Conservation (phyloP, 1,140 invertebrate genomes). For the Atta texana region DNA sequence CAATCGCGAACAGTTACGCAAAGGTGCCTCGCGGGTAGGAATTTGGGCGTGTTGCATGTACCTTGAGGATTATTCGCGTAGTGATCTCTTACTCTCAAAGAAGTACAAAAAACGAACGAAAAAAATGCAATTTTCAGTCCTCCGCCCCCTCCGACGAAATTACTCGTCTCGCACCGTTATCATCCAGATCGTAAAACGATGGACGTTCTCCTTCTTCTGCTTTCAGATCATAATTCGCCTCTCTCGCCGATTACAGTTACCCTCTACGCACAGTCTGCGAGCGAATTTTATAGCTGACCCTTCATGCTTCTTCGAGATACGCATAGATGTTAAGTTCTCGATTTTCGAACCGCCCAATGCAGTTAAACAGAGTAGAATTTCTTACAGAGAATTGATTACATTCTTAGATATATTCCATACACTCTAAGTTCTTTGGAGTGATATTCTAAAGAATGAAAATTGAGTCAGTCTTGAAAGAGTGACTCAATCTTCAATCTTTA, state of each 20-base stretch:
- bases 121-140: constrained; percentile 54
- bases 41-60: background rate
- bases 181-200: constrained; percentile 51
- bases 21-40: background rate
- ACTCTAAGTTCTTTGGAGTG: no score
- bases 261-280: constrained; percentile 54
- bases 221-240: constrained; percentile 54
- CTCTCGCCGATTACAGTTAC: constrained; percentile 64
- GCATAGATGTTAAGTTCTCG: background rate
- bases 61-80: background rate
- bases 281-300: constrained; percentile 37
- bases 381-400: background rate
- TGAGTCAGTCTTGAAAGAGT: no score
- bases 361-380: background rate
- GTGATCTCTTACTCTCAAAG: background rate
- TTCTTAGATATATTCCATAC: background rate
- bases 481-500: no score
- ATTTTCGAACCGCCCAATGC: background rate
- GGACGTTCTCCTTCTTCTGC: constrained; percentile 17
- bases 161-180: constrained; percentile 59
- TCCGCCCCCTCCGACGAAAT: constrained; percentile 23
- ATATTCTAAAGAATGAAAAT: no score
- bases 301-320: constrained; percentile 17
- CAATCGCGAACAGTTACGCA: background rate
- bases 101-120: background rate